These are phyloP conservation scores for Stegodyphus mimosarum DNA, from an alignment of 1,140 invertebrate genomes.

Conservation along the genomic window DNA sequence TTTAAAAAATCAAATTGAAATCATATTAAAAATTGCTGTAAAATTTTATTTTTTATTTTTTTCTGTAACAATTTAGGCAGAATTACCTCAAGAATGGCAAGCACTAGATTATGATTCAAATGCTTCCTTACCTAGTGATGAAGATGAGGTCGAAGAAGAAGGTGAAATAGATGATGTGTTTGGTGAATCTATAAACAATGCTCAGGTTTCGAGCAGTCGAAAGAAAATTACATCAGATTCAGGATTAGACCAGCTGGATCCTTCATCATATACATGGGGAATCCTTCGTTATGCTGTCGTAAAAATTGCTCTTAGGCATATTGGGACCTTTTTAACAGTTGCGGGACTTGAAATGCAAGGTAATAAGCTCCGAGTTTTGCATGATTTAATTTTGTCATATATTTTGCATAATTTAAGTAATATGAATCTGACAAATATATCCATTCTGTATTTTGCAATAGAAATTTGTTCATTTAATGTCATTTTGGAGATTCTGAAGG, in stretches of 20 bases:
- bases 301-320: constrained; percentile 82
- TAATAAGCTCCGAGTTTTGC: constrained; percentile 66
- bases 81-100: constrained; percentile 75
- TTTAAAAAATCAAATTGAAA: no score
- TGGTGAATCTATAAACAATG: constrained; percentile 23
- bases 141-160: constrained; percentile 73
- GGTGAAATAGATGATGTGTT: constrained; percentile 73
- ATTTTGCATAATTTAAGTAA: not conserved
- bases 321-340: constrained; percentile 82
- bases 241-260: constrained; percentile 57
- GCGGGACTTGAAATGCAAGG: constrained; percentile 92
- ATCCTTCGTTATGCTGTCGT: constrained; percentile 90
- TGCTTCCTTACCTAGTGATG: constrained; percentile 73
- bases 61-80: constrained; percentile 71
- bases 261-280: constrained; percentile 84
- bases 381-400: not conserved
- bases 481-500: not conserved
- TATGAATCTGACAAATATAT: not conserved
- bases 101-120: constrained; percentile 89
- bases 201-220: not conserved
- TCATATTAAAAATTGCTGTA: no score
- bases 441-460: not conserved
- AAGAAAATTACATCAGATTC: constrained; percentile 51
- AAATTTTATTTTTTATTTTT: no score
- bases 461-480: not conserved